A percentile compares a stretch with the other conserved stretches of the same genome.
phyloP scores from a whole-genome alignment of 1,140 invertebrate genomes.

The Ceratoteleas bidentatus region DNA sequence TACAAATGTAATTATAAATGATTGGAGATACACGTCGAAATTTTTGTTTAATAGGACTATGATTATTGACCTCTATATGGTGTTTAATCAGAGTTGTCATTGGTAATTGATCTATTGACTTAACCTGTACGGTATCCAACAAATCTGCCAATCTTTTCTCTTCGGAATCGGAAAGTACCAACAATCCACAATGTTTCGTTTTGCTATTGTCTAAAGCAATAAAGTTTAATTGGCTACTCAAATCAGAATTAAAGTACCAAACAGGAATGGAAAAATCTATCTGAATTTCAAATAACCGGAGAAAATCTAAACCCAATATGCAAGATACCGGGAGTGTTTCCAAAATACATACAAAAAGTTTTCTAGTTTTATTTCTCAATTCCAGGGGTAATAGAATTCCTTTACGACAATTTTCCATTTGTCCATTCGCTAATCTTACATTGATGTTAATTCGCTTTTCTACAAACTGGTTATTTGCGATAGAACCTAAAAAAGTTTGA shows the following conservation, averaged over 20 bases:
- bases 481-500: not conserved
- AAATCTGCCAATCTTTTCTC: not conserved
- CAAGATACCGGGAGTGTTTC: not conserved
- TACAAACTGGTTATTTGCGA: not conserved
- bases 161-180: not conserved
- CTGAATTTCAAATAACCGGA: not conserved
- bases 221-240: not conserved
- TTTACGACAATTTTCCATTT: not conserved
- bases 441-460: not conserved
- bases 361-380: not conserved
- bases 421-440: conserved; percentile 5
- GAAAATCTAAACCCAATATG: conserved; percentile 9
- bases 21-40: conserved; percentile 2
- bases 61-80: not conserved
- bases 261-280: conserved; percentile 7
- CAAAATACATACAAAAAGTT: not conserved
- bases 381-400: not conserved
- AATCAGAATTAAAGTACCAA: conserved; percentile 2
- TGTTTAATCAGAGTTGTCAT: not conserved
- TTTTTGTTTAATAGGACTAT: conserved; percentile 6
- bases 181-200: not conserved
- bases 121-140: not conserved
- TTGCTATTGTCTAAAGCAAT: not conserved
- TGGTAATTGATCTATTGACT: not conserved
- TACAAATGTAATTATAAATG: not conserved